Evolutionary conservation across 2,888 invertebrate species (phyloP).

Genomic region (Hofmannophila pseudospretella): DNA sequence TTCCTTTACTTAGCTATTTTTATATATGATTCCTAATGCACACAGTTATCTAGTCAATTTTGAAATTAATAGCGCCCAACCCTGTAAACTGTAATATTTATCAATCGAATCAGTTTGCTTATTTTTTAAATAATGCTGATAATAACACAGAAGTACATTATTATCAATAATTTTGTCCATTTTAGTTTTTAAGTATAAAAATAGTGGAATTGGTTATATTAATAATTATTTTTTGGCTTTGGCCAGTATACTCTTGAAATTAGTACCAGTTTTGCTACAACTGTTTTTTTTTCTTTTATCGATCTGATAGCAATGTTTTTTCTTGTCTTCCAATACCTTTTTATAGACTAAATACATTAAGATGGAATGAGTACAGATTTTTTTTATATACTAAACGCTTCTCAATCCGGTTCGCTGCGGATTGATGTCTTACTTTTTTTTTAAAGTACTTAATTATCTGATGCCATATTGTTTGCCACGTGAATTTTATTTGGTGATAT

Average conservation of each 20-base stretch:
- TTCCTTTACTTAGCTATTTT: constrained; percentile 74
- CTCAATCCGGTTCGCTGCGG: constrained; percentile 24
- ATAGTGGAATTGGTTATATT: constrained; percentile 61
- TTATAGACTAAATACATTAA: constrained; percentile 34
- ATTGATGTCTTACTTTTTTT: constrained; percentile 39
- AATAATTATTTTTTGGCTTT: constrained; percentile 49
- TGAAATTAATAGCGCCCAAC: constrained; percentile 70
- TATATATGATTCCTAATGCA: constrained; percentile 73
- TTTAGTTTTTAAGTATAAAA: constrained; percentile 51
- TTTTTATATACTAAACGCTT: constrained; percentile 23
- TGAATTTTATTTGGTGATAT: constrained; percentile 72
- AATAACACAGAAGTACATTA: constrained; percentile 63
- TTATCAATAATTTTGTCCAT: constrained; percentile 60
- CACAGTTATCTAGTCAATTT: constrained; percentile 77
- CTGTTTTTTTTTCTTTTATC: constrained; percentile 40
- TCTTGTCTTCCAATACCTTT: constrained; percentile 69
- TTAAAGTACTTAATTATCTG: constrained; percentile 72
- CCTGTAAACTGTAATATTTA: constrained; percentile 38
- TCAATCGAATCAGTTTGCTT: constrained; percentile 52
- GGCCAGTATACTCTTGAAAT: constrained; percentile 59
- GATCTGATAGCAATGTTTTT: constrained; percentile 71
- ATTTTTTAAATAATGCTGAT: constrained; percentile 24
- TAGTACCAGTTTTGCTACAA: constrained; percentile 42
- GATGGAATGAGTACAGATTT: constrained; percentile 25
- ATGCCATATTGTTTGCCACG: constrained; percentile 76